Evolutionary conservation across 2,888 invertebrate species (phyloP), one percentile per base, ranked within the genome.

Genomic region (Phyllotreta striolata): DNA sequence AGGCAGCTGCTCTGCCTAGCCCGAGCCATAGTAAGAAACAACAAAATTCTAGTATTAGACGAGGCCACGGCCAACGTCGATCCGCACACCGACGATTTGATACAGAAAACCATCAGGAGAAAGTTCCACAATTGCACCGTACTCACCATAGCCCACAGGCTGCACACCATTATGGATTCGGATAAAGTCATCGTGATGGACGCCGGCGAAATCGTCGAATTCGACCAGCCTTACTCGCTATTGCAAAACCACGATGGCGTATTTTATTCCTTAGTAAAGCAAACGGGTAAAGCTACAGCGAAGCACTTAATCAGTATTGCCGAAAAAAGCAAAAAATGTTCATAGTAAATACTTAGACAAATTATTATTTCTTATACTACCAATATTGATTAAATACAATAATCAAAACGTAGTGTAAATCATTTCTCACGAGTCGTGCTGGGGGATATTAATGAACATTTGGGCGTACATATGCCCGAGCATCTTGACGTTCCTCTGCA

Each of bases 41-140:
- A 77, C 66, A 74, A 72, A 57, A 76, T 79, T 55, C 65, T 79
- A 12, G 69, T 79, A 52, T 64, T 79, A 59, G 79, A 93, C 77
- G 93, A 93, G 82, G 92, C 92, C 55, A 92, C 92, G 0, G 91
- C 92, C 41, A 92, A 91, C 77, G 91, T 92, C 1, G 92, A 92
- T 80, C 88, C 88, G 0, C 86, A 88, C 66, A 92, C 92, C 38
- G 92, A 92, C 74, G 86, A 85, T 0, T 78, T 92, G 12, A 92
- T 93, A 66, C 93, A 93, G 76, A 84, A 83, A 34, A 90, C 91
- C 0, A 92, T 93, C 65, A 83, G 91, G 66, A 83, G 83, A 51
- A 90, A 91, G 77, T 93, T 93, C 76, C 84, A 83, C 1, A 84
- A 87, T n/a, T 92, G 92, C 77, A 92, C 92, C 0, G 92, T 93